phyloP scores from a whole-genome alignment of 2,888 invertebrate genomes.

The Ophion costatus region DNA sequence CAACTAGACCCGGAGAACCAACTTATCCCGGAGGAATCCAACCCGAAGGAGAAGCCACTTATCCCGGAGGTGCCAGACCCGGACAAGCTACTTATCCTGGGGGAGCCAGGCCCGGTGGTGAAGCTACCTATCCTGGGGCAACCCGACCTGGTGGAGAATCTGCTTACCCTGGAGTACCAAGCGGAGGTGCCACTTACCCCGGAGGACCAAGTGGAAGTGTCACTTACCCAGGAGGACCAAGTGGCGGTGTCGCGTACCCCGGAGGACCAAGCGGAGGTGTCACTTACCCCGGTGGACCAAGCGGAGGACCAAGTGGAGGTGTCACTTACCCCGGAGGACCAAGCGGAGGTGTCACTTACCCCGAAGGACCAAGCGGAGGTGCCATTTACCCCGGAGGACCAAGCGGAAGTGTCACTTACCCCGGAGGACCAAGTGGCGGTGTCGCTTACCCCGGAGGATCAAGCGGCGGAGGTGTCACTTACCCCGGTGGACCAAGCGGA shows the following conservation, averaged over 20 bases:
- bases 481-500: slow-evolving; percentile 42
- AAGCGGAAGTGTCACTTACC: slow-evolving; percentile 53
- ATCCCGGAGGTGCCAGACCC: neutral
- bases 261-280: slow-evolving; percentile 32
- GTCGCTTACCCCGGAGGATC: too few relatives aligned
- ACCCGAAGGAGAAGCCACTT: neutral
- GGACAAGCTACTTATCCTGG: neutral
- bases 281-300: slow-evolving; percentile 57
- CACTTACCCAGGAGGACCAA: slow-evolving; percentile 11
- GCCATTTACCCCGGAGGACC: slow-evolving; percentile 22
- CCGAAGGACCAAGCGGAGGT: slow-evolving; percentile 31
- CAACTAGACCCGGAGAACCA: neutral
- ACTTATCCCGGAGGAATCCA: neutral
- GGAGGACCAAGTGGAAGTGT: too few relatives aligned
- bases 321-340: neutral
- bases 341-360: slow-evolving; percentile 52
- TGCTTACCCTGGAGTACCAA: too few relatives aligned
- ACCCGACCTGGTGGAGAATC: neutral
- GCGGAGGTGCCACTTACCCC: too few relatives aligned
- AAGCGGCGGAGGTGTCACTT: slow-evolving; percentile 39
- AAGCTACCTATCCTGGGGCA: neutral
- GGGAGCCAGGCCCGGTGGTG: neutral
- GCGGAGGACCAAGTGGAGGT: neutral
- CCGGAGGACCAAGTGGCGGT: too few relatives aligned
- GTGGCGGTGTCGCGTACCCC: slow-evolving; percentile 55